Percentiles rank a stretch among this genome's conserved stretches.
Conservation (phyloP, 2,113 vertebrate species). For the Terrapene triunguis region DNA sequence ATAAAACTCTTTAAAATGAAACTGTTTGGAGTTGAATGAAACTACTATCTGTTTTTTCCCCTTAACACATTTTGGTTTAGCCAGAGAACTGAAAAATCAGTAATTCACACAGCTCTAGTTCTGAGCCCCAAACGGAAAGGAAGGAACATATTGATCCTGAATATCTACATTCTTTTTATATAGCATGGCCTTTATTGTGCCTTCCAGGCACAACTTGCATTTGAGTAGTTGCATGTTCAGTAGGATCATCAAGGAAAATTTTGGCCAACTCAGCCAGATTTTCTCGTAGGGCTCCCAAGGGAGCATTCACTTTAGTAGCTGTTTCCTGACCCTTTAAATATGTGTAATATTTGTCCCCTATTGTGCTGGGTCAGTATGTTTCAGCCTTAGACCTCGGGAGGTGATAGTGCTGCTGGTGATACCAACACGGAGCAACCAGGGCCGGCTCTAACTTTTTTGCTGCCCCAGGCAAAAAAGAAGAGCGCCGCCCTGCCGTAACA, state of each 20-base stretch:
- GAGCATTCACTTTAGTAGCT: background rate
- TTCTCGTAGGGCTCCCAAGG: background rate
- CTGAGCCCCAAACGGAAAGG: background rate
- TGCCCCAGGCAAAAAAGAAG: too few relatives aligned
- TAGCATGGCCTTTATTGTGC: background rate
- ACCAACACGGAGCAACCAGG: background rate
- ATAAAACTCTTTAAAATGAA: background rate
- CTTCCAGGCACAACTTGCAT: background rate
- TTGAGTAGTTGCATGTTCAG: background rate
- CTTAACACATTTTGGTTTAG: background rate
- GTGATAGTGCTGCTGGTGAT: background rate
- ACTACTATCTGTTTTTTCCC: background rate
- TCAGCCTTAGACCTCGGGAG: background rate
- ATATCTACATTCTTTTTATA: background rate
- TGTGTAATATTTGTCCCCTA: accelerated
- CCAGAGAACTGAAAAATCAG: background rate
- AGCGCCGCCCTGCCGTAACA: too few relatives aligned
- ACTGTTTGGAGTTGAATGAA: too few relatives aligned
- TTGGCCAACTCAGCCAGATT: background rate
- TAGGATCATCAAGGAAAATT: background rate
- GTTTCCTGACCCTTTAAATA: background rate
- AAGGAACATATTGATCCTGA: accelerated
- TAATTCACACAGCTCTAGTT: background rate
- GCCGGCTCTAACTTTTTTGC: too few relatives aligned
- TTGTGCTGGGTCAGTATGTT: background rate